phyloP scores from a whole-genome alignment of 2,888 invertebrate species.

The Tenthredo mesomela region DNA sequence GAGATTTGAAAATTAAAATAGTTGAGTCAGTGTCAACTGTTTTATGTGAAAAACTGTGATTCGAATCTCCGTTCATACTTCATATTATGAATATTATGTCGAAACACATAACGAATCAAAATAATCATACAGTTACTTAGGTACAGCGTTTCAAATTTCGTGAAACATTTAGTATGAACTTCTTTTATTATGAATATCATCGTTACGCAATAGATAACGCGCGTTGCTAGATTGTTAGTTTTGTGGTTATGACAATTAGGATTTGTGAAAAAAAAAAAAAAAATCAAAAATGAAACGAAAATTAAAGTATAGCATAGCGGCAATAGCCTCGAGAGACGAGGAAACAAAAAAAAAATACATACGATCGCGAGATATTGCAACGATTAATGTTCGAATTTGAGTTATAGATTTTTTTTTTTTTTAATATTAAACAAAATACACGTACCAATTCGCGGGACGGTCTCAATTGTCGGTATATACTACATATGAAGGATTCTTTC shows the following conservation, averaged over 20 bases:
- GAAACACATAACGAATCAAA: not conserved
- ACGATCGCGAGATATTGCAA: constrained; percentile 1
- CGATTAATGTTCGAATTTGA: not conserved
- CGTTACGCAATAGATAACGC: not conserved
- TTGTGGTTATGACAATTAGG: not conserved
- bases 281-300: not conserved
- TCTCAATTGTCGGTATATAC: not conserved
- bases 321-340: not conserved
- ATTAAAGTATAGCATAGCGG: not conserved
- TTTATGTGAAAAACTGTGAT: not conserved
- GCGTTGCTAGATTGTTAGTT: not conserved
- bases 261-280: not conserved
- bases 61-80: not conserved
- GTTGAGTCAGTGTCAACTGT: not conserved
- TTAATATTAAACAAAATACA: not conserved
- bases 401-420: not conserved
- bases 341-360: not conserved
- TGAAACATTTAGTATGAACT: not conserved
- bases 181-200: not conserved
- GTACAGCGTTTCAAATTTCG: not conserved
- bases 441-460: not conserved
- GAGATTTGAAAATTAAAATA: not conserved
- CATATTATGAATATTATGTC: not conserved
- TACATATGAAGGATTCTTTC: too few relatives aligned
- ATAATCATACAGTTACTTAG: not conserved